Evolutionary conservation across 2,888 invertebrate species (phyloP).

Genomic region (Aplocera efformata): DNA sequence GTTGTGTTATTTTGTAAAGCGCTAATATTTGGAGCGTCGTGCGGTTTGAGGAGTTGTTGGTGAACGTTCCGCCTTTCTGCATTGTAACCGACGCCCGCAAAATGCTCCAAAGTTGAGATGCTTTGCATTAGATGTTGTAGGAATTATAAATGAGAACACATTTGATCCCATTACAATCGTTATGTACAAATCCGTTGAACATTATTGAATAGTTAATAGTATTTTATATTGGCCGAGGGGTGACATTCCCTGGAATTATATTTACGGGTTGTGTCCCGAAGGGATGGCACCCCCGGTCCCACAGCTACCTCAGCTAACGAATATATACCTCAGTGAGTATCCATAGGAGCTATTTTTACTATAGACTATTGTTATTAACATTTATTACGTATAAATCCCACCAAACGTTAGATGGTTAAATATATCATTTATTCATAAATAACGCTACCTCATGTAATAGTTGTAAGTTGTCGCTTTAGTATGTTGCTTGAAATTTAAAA

Average conservation of each 20-base stretch:
- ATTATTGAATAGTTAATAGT: conserved; percentile 19
- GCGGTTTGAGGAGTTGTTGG: conserved; percentile 9
- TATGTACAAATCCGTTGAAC: conserved; percentile 24
- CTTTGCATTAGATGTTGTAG: too few relatives aligned
- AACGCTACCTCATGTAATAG: conserved; percentile 68
- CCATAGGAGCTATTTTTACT: conserved; percentile 60
- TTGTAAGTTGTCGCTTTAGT: conserved; percentile 39
- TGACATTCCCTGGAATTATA: background rate
- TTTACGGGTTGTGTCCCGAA: conserved; percentile 4
- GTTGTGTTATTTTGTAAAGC: too few relatives aligned
- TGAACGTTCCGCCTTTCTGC: conserved; percentile 18
- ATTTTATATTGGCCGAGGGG: conserved; percentile 15
- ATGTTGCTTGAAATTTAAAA: conserved; percentile 35
- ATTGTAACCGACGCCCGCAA: conserved; percentile 8
- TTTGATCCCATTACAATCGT: conserved; percentile 15
- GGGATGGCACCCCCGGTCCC: conserved; percentile 9
- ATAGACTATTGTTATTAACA: conserved; percentile 69
- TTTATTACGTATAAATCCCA: conserved; percentile 68
- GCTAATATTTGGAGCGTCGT: conserved; percentile 1
- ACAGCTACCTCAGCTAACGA: conserved; percentile 69
- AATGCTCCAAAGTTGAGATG: conserved; percentile 5
- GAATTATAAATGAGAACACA: background rate
- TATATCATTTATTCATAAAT: conserved; percentile 65
- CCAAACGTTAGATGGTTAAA: conserved; percentile 70
- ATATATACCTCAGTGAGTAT: conserved; percentile 75